Evolutionary conservation across 2,888 invertebrate genomes (phyloP).

Genomic region (Hirtodrosophila cameraria): DNA sequence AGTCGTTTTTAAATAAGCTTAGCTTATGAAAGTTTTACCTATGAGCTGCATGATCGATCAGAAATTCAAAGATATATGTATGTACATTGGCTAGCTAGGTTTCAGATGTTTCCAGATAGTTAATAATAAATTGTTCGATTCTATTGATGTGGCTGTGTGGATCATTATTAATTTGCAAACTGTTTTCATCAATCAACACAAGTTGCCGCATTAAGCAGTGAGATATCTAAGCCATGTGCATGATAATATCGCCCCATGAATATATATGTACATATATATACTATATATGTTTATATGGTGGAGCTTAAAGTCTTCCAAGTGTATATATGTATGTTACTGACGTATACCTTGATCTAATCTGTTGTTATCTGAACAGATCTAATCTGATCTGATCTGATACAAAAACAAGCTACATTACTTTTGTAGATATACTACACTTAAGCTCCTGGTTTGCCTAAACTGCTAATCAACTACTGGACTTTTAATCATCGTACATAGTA

Average conservation of each 20-base stretch:
- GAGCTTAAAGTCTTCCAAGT: conserved; percentile 18
- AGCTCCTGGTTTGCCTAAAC: conserved; percentile 17
- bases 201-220: conserved; percentile 20
- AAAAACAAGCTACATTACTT: conserved; percentile 9
- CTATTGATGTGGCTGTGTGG: conserved; percentile 2
- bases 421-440: conserved; percentile 7
- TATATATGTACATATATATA: too few relatives aligned
- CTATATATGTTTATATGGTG: conserved; percentile 4
- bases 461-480: conserved; percentile 27
- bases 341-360: conserved; percentile 15
- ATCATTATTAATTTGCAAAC: conserved; percentile 3
- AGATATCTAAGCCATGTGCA: conserved; percentile 15
- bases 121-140: conserved; percentile 7
- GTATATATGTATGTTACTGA: conserved; percentile 22
- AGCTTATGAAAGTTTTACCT: conserved; percentile 60
- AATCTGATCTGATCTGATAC: conserved; percentile 1
- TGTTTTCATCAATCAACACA: conserved; percentile 12
- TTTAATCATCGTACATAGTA: conserved; percentile 14
- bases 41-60: conserved; percentile 53
- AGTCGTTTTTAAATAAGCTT: conserved; percentile 59
- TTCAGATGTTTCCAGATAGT: conserved; percentile 6
- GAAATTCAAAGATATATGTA: conserved; percentile 20
- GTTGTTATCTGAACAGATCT: conserved; percentile 9
- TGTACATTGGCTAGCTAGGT: conserved; percentile 48
- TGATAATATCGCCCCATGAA: conserved; percentile 12